phyloP scores from a whole-genome alignment of 2,113 vertebrate genomes.

The Hypanus sabinus region DNA sequence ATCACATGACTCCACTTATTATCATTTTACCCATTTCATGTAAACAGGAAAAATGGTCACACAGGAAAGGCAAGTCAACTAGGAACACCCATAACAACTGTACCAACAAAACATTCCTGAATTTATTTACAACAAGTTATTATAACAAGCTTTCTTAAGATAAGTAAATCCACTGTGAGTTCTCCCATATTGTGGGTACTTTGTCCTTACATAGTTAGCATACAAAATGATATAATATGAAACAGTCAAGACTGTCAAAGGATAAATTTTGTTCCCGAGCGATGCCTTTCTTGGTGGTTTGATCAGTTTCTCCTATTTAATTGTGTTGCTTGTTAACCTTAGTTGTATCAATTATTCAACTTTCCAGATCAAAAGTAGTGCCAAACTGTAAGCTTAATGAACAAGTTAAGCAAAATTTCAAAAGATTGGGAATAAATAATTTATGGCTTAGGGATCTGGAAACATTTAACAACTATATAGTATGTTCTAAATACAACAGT shows the following conservation, averaged over 20 bases:
- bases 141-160: not conserved
- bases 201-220: not conserved
- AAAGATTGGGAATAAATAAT: not conserved
- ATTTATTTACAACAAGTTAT: not conserved
- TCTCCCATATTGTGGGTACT: not conserved
- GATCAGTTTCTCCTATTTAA: slow-evolving; percentile 21
- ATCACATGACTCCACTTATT: not conserved
- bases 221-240: not conserved
- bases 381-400: not conserved
- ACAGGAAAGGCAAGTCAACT: not conserved
- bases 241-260: not conserved
- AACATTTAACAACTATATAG: not conserved
- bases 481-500: not conserved
- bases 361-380: not conserved
- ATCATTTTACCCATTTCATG: not conserved
- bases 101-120: slow-evolving; percentile 1
- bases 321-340: not conserved
- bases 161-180: not conserved
- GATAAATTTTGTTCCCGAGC: not conserved
- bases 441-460: not conserved
- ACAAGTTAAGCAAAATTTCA: slow-evolving; percentile 15
- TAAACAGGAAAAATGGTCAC: slow-evolving; percentile 33
- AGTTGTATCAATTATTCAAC: slow-evolving; percentile 16
- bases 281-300: not conserved
- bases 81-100: slow-evolving; percentile 11